A percentile compares a stretch with the other conserved stretches of the same genome.
These are phyloP conservation scores for Podarcis siculus DNA, from an alignment of 2,797 vertebrate genomes.

Conservation along the genomic window DNA sequence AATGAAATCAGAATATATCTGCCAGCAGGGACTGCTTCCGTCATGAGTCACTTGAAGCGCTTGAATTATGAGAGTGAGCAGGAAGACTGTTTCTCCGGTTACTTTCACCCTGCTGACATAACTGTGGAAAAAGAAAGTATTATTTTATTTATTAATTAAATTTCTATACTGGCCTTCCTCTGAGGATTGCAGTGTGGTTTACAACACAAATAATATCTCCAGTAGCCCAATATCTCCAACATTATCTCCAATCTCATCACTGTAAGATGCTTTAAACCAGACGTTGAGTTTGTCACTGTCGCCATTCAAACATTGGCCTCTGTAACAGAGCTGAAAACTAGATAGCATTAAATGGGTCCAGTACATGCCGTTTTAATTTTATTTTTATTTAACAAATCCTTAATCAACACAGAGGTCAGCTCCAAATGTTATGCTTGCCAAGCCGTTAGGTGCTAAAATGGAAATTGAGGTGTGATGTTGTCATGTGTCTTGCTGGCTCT, in stretches of 20 bases:
- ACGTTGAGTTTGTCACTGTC: not conserved
- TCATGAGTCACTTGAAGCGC: not conserved
- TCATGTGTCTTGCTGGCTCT: not conserved
- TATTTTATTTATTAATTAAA: too few species aligned
- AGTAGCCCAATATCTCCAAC: too few species aligned
- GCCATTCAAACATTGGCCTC: not conserved
- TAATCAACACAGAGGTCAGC: not conserved
- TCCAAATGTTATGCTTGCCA: not conserved
- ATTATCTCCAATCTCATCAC: not conserved
- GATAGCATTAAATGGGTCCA: not conserved
- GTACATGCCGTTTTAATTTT: not conserved
- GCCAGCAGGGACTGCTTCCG: constrained; percentile 26
- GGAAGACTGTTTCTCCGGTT: not conserved
- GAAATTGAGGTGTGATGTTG: not conserved
- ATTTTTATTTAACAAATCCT: not conserved
- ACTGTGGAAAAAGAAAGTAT: not conserved
- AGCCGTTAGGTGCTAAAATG: too few species aligned
- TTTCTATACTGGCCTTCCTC: too few species aligned
- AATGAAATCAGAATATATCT: constrained; percentile 50
- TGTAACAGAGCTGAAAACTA: not conserved
- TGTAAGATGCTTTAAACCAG: not conserved
- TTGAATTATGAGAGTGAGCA: not conserved
- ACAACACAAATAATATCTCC: too few species aligned
- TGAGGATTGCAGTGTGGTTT: too few species aligned
- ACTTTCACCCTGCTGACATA: not conserved